Evolutionary conservation across 1,140 invertebrate genomes (phyloP), one percentile per base, ranked within the genome.

Genomic region (Meloidogyne chitwoodi): DNA sequence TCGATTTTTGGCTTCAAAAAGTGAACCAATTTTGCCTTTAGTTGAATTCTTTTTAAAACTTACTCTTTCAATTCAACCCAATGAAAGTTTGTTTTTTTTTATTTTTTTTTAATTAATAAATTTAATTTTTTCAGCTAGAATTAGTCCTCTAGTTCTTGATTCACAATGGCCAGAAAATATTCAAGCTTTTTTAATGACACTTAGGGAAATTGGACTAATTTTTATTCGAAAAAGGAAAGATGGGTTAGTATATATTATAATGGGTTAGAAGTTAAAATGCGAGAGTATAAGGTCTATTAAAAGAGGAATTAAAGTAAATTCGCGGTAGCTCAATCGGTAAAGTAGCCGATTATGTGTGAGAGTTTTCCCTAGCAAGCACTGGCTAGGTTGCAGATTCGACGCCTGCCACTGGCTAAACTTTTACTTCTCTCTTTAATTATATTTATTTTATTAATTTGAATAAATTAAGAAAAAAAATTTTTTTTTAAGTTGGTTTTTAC

Each of bases 201-300:
- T 81, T 34, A 62, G 80, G 3, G 80, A 81, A 63, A 38, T 81
- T 22, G 80, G 80, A 6, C 66, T 81, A 24, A 69, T 81, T 27
- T 81, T 80, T 29, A 81, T 83, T 31, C 81, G 80, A 34, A 81
- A 81, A 73, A 29, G 81, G 2, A 81, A 81, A 44, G 80, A 81
- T 44, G 80, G 80, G 81, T 80, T n/a, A n/a, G n/a, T n/a, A n/a
- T n/a, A n/a, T n/a, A n/a, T n/a, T n/a, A n/a, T n/a, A n/a, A n/a
- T n/a, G n/a, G n/a, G n/a, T n/a, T n/a, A n/a, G n/a, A n/a, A n/a
- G n/a, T n/a, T n/a, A n/a, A n/a, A n/a, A n/a, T n/a, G n/a, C n/a
- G n/a, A n/a, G n/a, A n/a, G n/a, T n/a, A n/a, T n/a, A n/a, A n/a
- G n/a, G n/a, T n/a, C n/a, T n/a, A n/a, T n/a, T n/a, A n/a, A n/a